Conservation (phyloP, 1,140 invertebrate genomes). For the Diabrotica undecimpunctata region DNA sequence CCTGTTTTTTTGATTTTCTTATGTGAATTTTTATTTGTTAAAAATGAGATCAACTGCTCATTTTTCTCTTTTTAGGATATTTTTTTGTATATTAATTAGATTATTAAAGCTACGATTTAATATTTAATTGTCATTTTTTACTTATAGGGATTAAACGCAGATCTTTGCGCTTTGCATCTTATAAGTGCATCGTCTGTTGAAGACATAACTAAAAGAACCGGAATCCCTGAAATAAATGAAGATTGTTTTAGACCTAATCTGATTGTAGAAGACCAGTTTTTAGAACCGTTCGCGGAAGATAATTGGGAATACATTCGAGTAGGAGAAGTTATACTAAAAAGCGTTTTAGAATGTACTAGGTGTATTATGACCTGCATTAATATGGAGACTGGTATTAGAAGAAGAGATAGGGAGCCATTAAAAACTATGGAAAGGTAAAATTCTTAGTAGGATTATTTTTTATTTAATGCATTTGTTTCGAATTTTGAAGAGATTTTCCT, state of each 20-base stretch:
- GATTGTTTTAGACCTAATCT: conserved; percentile 66
- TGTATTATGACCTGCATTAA: conserved; percentile 60
- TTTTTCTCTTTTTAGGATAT: no score
- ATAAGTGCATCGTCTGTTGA: conserved; percentile 61
- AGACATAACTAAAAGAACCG: conserved; percentile 59
- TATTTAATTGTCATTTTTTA: background rate
- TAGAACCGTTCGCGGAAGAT: conserved; percentile 62
- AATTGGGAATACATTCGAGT: conserved; percentile 69
- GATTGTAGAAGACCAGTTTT: conserved; percentile 55
- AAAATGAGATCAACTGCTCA: no score
- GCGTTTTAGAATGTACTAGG: conserved; percentile 61
- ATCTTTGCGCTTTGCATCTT: conserved; percentile 44
- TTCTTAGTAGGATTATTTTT: background rate
- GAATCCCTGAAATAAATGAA: conserved; percentile 50
- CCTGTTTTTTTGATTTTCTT: no score
- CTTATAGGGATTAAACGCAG: conserved; percentile 37
- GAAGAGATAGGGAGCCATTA: conserved; percentile 53
- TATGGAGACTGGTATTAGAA: conserved; percentile 52
- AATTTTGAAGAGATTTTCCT: no score
- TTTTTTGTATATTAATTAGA: no score
- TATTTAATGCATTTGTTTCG: background rate
- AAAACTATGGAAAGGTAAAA: conserved; percentile 45
- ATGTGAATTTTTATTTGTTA: no score
- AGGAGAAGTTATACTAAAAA: conserved; percentile 57
- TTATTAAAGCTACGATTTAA: no score